Base-by-base conservation (phyloP, 2,888 invertebrate genomes). In the Auanema freiburgensis region DNA sequence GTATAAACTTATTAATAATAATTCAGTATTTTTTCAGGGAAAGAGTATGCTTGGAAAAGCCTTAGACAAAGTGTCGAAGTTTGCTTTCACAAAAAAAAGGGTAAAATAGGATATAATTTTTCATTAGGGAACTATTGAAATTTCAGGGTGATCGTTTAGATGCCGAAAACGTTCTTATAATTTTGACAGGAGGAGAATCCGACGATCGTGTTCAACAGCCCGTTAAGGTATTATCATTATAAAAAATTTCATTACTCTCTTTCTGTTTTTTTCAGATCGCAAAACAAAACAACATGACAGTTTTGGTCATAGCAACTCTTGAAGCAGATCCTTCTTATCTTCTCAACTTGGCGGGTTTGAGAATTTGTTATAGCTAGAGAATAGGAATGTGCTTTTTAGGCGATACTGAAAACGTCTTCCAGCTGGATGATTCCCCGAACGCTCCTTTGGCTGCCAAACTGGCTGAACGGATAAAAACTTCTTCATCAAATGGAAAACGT, bases 81-180 rank as follows among this genome's bases (percentile, higher is more conserved):
- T 73, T 25, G 80, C 77, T 0, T 80, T 80, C 56, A 80, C 80
- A 14, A 77, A 72, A 16, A 74, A 77, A 50, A 50, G 79, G 33
- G 79, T 79, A 50, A 57, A 69, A 62, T 55, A 2, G 24, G 8
- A 16, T 8, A n/a, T 21, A 33, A 57, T 23, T 50, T 44, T 16
- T 40, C 25, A 43, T 44, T 53, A 66, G 49, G 40, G 18, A 42
- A 40, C 14, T 43, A 12, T 43, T n/a, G 11, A 11, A 25, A 11
- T 24, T 72, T 12, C 57, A 79, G 79, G 80, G 80, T 25, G 80
- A 80, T 56, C 71, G 80, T 1, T 67, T 72, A 1, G 77, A 77
- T 23, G 80, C 72, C 11, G 68, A 71, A 51, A 80, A 80, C 46
- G 61, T 80, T 1, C 58, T 80, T 3, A 69, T 80, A 25, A 66